A percentile compares a stretch with the other conserved stretches of the same genome.
phyloP scores from a whole-genome alignment of 2,888 invertebrate species.

The Lepidonotus clava region DNA sequence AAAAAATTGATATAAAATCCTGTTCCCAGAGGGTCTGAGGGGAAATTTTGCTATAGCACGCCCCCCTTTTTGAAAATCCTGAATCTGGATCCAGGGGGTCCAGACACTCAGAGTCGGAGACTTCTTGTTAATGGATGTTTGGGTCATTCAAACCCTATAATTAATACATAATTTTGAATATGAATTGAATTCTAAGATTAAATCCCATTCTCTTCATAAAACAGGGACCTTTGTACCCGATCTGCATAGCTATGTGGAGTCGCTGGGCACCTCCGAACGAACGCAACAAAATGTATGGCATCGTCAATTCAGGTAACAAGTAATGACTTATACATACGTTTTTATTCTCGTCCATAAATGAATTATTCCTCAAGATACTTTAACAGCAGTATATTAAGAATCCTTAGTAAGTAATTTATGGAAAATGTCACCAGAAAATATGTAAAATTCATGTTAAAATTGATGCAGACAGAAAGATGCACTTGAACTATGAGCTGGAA shows the following conservation, averaged over 20 bases:
- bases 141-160: neutral
- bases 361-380: neutral
- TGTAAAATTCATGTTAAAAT: too few relatives aligned
- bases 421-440: neutral
- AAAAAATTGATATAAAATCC: neutral
- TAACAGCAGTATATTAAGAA: neutral
- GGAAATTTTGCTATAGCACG: too few relatives aligned
- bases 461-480: too few relatives aligned
- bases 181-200: neutral
- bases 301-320: neutral
- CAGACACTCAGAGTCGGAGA: neutral
- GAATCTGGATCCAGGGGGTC: too few relatives aligned
- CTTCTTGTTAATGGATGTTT: neutral
- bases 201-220: neutral
- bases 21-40: neutral
- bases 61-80: too few relatives aligned
- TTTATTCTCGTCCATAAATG: neutral
- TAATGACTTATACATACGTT: neutral
- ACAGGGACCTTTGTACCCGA: neutral
- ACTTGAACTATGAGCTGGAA: neutral
- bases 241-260: constrained; percentile 27
- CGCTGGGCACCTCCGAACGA: constrained; percentile 58
- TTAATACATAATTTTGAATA: neutral
- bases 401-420: neutral
- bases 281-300: neutral